A percentile compares a stretch with the other conserved stretches of the same genome.
These are phyloP conservation scores for Lepeophtheirus salmonis DNA, from an alignment of 1,140 invertebrate genomes.

Conservation along the genomic window DNA sequence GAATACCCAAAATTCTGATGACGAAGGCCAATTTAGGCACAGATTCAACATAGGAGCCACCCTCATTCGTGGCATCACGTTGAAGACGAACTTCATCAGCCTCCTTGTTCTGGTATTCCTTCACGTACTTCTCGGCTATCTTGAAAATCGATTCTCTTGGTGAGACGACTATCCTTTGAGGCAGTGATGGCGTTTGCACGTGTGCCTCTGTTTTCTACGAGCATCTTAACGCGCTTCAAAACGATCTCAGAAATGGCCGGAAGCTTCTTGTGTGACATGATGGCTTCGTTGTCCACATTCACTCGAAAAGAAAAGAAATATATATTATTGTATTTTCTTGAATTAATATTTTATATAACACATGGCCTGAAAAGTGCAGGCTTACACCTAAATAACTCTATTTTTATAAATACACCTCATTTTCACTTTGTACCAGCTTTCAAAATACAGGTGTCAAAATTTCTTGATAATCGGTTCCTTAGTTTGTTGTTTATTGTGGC, in stretches of 20 bases:
- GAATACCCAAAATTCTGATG: slow-evolving; percentile 90
- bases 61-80: slow-evolving; percentile 64
- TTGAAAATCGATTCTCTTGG: slow-evolving; percentile 40
- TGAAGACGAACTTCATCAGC: slow-evolving; percentile 57
- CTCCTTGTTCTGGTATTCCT: slow-evolving; percentile 69
- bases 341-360: too few relatives aligned
- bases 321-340: too few relatives aligned
- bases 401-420: too few relatives aligned
- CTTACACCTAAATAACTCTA: too few relatives aligned
- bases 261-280: slow-evolving; percentile 31
- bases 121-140: slow-evolving; percentile 83
- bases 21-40: slow-evolving; percentile 91
- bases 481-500: too few relatives aligned
- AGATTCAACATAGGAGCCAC: slow-evolving; percentile 89
- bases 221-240: slow-evolving; percentile 72
- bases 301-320: background rate
- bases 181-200: slow-evolving; percentile 32
- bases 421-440: too few relatives aligned
- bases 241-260: slow-evolving; percentile 88
- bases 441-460: too few relatives aligned
- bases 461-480: too few relatives aligned
- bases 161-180: slow-evolving; percentile 24
- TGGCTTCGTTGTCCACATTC: background rate
- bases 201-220: slow-evolving; percentile 45
- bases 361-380: too few relatives aligned